These are phyloP conservation scores for Sorex araneus DNA, from an alignment of 2,113 vertebrate genomes.

Conservation along the genomic window DNA sequence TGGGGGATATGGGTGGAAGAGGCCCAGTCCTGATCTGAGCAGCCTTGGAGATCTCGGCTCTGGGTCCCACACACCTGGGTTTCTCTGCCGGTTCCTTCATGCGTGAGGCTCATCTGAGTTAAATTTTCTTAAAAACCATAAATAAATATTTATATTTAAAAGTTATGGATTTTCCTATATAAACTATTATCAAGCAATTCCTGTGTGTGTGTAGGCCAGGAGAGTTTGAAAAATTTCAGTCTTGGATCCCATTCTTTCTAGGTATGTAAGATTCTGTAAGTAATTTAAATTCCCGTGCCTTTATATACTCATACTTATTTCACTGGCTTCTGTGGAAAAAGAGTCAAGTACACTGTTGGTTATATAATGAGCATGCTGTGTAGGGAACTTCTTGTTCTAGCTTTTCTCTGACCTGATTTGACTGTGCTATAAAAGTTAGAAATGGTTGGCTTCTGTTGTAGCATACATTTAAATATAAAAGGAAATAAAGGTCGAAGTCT, in stretches of 20 bases:
- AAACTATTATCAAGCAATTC: neutral
- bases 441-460: constrained; percentile 7
- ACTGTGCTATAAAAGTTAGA: constrained; percentile 44
- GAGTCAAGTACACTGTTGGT: constrained; percentile 5
- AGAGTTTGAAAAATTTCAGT: neutral
- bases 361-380: neutral
- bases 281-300: constrained; percentile 17
- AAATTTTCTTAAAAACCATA: neutral
- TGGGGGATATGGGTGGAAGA: too few relatives aligned
- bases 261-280: neutral
- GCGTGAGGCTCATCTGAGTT: too few relatives aligned
- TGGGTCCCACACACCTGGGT: too few relatives aligned
- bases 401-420: constrained; percentile 52
- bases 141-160: constrained; percentile 27
- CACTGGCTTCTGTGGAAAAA: neutral
- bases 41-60: too few relatives aligned
- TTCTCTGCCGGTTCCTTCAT: too few relatives aligned
- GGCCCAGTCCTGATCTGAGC: too few relatives aligned
- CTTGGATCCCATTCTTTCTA: neutral
- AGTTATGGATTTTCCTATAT: neutral
- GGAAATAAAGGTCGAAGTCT: constrained; percentile 38
- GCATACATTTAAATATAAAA: constrained; percentile 3
- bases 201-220: neutral
- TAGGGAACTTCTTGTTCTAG: neutral
- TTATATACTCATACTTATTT: constrained; percentile 20